Base-by-base conservation (phyloP, 2,888 invertebrate genomes). In the Drosophila quasianomalipes region DNA sequence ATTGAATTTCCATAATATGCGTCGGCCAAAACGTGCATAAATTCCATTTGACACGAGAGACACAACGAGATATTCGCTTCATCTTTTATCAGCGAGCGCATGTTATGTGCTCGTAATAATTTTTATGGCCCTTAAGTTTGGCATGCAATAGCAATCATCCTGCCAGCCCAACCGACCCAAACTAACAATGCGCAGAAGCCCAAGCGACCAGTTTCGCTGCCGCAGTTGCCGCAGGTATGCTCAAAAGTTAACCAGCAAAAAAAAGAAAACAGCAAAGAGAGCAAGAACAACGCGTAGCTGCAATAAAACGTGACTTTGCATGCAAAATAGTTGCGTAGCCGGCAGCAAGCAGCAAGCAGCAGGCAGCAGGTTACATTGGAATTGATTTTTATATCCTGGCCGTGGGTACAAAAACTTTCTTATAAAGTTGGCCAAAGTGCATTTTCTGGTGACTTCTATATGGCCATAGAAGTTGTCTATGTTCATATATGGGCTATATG, bases 251-350 rank as follows among this genome's bases (percentile, higher is more conserved):
- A 85, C 85, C 85, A 76, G 55, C 61, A 75, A 19, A 63, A 78
- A 76, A 37, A 47, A 53, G 16, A 44, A 54, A 49, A 39, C 52
- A 70, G 55, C 35, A 71, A 26, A 39, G 61, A 55, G 28, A 66
- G 28, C 70, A 68, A 49, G 52, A 68, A 70, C 66, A 70, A 66
- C 83, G 75, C 83, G 82, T 82, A 79, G 81, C 90, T 86, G 85
- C 83, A 91, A 91, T 90, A 88, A 91, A 92, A 91, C 92, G 91
- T 91, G 91, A 92, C 92, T 92, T 81, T 85, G 92, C 92, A 92
- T 92, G 84, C 85, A 83, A 89, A 89, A 85, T 80, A 88, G 86
- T 86, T 87, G 83, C 81, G 85, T 82, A 70, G 88, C 85, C 72
- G 55, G 54, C 35, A 28, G 37, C 57, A 28, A 9, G 35, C 54